Evolutionary conservation across 1,140 invertebrate genomes (phyloP).

Genomic region (Amyelois transitella): DNA sequence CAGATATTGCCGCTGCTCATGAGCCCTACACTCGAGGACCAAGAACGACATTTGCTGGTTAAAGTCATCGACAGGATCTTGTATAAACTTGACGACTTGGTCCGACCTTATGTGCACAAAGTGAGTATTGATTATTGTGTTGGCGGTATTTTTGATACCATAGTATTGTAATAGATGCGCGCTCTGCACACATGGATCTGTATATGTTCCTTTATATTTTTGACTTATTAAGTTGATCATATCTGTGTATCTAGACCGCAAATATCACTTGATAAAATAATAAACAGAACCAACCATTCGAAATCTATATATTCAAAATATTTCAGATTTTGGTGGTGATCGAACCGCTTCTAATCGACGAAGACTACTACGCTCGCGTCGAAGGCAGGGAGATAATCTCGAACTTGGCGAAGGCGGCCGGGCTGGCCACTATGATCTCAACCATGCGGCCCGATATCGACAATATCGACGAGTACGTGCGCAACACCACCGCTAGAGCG

Average conservation of each 20-base stretch:
- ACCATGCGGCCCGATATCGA: constrained; percentile 99
- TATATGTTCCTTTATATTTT: too few relatives aligned
- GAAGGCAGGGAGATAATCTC: constrained; percentile 99
- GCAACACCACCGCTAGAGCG: constrained; percentile 98
- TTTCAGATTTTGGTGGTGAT: constrained; percentile 96
- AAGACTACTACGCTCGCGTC: constrained; percentile 99
- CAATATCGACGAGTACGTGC: constrained; percentile 99
- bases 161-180: neutral
- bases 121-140: constrained; percentile 58
- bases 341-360: constrained; percentile 98
- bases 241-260: too few relatives aligned
- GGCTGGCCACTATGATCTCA: constrained; percentile 99
- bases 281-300: neutral
- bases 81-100: constrained; percentile 99
- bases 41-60: constrained; percentile 98
- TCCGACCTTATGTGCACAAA: constrained; percentile 99
- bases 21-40: constrained; percentile 99
- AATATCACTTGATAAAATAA: neutral
- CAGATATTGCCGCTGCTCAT: constrained; percentile 98
- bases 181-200: too few relatives aligned
- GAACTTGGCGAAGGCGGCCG: constrained; percentile 99
- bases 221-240: too few relatives aligned
- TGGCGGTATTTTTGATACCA: neutral
- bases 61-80: constrained; percentile 99
- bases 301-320: constrained; percentile 7